Percentiles rank a stretch among this genome's conserved stretches.
phyloP scores from a whole-genome alignment of 2,888 invertebrate species.

The Ligdia adustata region DNA sequence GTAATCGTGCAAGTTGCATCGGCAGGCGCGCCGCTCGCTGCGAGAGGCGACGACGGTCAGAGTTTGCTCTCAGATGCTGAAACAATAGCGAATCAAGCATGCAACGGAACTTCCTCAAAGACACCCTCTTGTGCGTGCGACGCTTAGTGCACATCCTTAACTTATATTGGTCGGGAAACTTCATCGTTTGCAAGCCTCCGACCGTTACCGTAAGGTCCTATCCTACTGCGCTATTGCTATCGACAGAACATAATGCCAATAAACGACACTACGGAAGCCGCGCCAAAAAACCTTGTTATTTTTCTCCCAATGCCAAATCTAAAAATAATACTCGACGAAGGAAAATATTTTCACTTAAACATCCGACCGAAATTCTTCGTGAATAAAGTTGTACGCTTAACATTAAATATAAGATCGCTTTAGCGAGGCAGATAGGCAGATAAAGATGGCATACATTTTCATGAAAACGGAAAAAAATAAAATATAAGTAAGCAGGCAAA shows the following conservation, averaged over 20 bases:
- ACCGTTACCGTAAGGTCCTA: constrained; percentile 39
- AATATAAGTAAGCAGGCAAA: constrained; percentile 64
- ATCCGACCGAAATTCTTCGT: constrained; percentile 55
- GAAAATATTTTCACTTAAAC: constrained; percentile 55
- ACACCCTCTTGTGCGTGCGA: constrained; percentile 78
- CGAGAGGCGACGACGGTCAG: constrained; percentile 63
- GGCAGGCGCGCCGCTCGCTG: constrained; percentile 64
- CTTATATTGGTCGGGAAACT: constrained; percentile 80
- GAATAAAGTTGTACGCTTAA: constrained; percentile 68
- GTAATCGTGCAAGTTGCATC: constrained; percentile 68
- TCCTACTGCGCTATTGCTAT: constrained; percentile 14
- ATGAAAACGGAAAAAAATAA: constrained; percentile 65
- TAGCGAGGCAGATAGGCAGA: constrained; percentile 69
- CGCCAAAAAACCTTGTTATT: constrained; percentile 46
- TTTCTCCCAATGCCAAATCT: constrained; percentile 52
- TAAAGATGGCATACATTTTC: constrained; percentile 74
- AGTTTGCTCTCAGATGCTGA: constrained; percentile 71
- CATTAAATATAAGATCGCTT: constrained; percentile 75
- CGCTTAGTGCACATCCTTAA: constrained; percentile 72
- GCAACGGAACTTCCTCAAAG: constrained; percentile 79
- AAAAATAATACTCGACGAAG: constrained; percentile 55
- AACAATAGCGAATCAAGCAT: constrained; percentile 82
- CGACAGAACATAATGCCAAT: constrained; percentile 2
- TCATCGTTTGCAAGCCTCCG: constrained; percentile 60
- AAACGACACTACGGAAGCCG: neutral